A percentile compares a stretch with the other conserved stretches of the same genome.
These are phyloP conservation scores for Macrobrachium nipponense DNA, from an alignment of 1,140 invertebrate species.

Conservation along the genomic window DNA sequence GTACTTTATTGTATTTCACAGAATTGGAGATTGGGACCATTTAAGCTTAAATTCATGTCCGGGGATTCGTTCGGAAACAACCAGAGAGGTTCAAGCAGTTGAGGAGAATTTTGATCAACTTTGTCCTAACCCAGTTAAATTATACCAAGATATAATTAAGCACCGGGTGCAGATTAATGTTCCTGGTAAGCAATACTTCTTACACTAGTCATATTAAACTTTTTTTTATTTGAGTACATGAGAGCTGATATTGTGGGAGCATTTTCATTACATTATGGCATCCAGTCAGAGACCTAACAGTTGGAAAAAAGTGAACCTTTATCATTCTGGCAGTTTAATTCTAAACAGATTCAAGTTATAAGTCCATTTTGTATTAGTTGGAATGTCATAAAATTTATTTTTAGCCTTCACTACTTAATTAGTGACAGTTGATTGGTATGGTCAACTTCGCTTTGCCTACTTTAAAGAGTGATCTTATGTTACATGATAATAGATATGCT, in stretches of 20 bases:
- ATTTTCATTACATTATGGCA: no score
- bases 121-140: slow-evolving; percentile 47
- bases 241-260: no score
- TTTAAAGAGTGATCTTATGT: background rate
- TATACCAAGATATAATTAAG: slow-evolving; percentile 51
- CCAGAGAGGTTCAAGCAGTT: slow-evolving; percentile 2
- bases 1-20: slow-evolving; percentile 17
- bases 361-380: no score
- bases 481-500: background rate
- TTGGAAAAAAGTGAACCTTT: no score
- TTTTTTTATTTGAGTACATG: no score
- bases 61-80: background rate
- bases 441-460: background rate
- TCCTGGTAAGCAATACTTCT: slow-evolving; percentile 23
- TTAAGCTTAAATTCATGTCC: slow-evolving; percentile 43
- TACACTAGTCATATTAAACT: no score
- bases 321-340: no score
- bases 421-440: background rate
- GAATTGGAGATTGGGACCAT: slow-evolving; percentile 50
- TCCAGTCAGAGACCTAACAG: no score
- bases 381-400: no score
- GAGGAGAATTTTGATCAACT: slow-evolving; percentile 42
- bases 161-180: slow-evolving; percentile 44
- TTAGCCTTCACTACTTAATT: no score
- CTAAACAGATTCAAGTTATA: no score